Percentiles rank a stretch among this genome's conserved stretches.
Evolutionary conservation across 2,113 vertebrate genomes (phyloP).

Genomic region (Miniopterus natalensis): DNA sequence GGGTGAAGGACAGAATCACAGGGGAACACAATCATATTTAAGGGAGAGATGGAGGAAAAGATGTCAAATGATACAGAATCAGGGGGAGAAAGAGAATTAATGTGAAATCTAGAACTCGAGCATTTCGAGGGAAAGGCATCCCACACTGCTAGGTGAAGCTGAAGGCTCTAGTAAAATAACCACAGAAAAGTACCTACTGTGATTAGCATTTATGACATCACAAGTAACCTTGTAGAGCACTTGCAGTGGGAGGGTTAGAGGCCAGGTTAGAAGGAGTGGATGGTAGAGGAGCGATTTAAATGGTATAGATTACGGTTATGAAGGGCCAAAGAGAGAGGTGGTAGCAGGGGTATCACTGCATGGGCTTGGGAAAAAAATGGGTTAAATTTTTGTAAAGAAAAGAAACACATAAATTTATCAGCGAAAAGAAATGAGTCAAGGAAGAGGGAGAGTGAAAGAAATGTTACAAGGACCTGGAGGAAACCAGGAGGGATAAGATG

Average conservation of each 20-base stretch:
- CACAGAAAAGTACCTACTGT: neutral
- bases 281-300: neutral
- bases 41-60: neutral
- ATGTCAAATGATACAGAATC: neutral
- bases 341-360: neutral
- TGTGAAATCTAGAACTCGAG: neutral
- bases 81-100: neutral
- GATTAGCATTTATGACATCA: neutral
- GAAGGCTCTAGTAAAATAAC: neutral
- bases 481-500: neutral
- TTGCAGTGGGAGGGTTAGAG: neutral
- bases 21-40: neutral
- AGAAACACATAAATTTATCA: neutral
- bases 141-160: neutral
- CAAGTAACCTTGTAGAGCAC: neutral
- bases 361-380: neutral
- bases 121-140: neutral
- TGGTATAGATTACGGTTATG: neutral
- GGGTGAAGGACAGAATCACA: neutral
- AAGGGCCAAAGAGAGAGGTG: neutral
- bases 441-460: neutral
- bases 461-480: neutral
- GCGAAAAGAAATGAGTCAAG: neutral
- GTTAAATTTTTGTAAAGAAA: neutral
- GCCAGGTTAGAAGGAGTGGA: neutral